Conservation (phyloP, 1,140 invertebrate genomes). For the Aphelinus certus region DNA sequence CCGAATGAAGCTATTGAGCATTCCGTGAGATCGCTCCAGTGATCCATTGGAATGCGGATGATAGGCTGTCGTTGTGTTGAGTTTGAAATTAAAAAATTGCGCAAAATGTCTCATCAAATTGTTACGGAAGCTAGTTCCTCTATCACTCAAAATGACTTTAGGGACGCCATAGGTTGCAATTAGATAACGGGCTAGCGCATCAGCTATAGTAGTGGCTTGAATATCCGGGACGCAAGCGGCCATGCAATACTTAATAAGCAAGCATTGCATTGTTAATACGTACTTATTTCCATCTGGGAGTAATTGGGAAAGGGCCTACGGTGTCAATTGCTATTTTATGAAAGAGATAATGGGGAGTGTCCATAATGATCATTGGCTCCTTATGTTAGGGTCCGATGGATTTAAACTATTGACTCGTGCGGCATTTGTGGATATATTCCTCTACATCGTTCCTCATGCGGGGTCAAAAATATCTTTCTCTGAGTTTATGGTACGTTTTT, state of each 20-base stretch:
- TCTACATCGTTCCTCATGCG: not conserved
- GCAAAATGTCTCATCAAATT: not conserved
- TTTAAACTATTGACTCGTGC: slow-evolving; percentile 11
- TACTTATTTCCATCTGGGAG: not conserved
- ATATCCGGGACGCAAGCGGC: not conserved
- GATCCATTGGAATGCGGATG: slow-evolving; percentile 40
- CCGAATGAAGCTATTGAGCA: too few relatives aligned
- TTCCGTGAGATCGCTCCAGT: slow-evolving; percentile 38
- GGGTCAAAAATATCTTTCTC: not conserved
- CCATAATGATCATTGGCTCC: slow-evolving; percentile 7
- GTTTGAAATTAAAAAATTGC: slow-evolving; percentile 32
- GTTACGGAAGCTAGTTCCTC: slow-evolving; percentile 10
- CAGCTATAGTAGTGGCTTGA: slow-evolving; percentile 15
- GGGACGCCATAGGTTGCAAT: slow-evolving; percentile 5
- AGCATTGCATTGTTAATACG: slow-evolving; percentile 18
- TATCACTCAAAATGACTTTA: slow-evolving; percentile 3
- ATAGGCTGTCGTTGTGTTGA: slow-evolving; percentile 14
- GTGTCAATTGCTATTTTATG: slow-evolving; percentile 23
- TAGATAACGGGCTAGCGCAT: not conserved
- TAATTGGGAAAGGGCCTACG: slow-evolving; percentile 21
- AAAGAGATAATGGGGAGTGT: slow-evolving; percentile 8
- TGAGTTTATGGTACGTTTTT: not conserved
- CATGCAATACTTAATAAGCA: slow-evolving; percentile 7
- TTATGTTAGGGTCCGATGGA: not conserved
- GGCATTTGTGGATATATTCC: not conserved